phyloP scores from a whole-genome alignment of 2,113 vertebrate species.

The Strix uralensis region DNA sequence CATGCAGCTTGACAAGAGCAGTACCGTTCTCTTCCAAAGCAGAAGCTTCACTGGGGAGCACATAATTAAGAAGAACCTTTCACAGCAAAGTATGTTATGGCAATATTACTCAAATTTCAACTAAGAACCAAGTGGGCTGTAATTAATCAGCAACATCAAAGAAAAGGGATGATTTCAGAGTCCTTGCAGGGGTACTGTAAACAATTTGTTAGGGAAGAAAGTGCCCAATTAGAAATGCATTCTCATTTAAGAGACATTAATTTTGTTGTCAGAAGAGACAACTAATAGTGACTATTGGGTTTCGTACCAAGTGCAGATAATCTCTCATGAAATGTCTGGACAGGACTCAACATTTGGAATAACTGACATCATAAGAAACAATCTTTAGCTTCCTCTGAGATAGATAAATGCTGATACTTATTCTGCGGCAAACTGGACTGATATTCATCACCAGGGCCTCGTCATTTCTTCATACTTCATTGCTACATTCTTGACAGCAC shows the following conservation, averaged over 20 bases:
- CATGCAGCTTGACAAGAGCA: not conserved
- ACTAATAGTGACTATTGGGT: not conserved
- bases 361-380: conserved; percentile 4
- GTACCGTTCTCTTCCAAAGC: not conserved
- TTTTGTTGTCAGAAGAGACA: conserved; percentile 33
- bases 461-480: conserved; percentile 11
- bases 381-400: conserved; percentile 14
- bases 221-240: conserved; percentile 31
- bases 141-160: conserved; percentile 53
- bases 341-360: not conserved
- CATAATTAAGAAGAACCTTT: conserved; percentile 40
- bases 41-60: conserved; percentile 7
- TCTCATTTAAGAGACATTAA: conserved; percentile 34
- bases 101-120: conserved; percentile 9
- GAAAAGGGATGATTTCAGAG: conserved; percentile 17
- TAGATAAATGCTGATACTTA: conserved; percentile 36
- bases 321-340: not conserved
- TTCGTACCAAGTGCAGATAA: not conserved
- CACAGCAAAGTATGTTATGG: not conserved
- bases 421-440: conserved; percentile 24
- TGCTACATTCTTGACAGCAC: conserved; percentile 10
- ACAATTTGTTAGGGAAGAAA: conserved; percentile 44
- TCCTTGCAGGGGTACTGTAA: conserved; percentile 38
- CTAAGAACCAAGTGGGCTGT: conserved; percentile 33
- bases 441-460: conserved; percentile 20